Base-by-base conservation (phyloP, 2,888 invertebrate genomes). In the Ochropacha duplaris region DNA sequence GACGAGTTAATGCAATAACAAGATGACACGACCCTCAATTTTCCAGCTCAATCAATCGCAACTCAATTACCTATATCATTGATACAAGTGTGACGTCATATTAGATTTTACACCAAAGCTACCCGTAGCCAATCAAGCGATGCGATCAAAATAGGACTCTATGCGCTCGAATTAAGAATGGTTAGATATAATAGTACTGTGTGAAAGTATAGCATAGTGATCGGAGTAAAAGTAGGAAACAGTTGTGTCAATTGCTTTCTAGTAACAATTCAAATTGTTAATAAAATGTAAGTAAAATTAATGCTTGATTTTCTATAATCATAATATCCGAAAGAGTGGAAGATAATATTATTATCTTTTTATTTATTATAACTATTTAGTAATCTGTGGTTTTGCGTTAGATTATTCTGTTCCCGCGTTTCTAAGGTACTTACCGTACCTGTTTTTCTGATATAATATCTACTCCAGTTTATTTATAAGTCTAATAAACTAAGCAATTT, bases 201-300 rank as follows among this genome's bases (percentile, higher is more conserved):
- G 71, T 63, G 76, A 74, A 76, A 76, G 76, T 72, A 59, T 58
- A 60, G 56, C 54, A 28, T 28, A 57, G 16, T 49, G 22, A 5
- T 44, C 52, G 49, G 55, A 71, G 77, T 74, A 74, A 77, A 76
- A 78, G 75, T 71, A 66, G 72, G 69, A 72, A 70, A 60, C 49
- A 14, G 19, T 52, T 22, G 52, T 22, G 51, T 31, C 28, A 31
- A 31, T 22, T 52, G 16, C 8, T 22, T 52, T 52, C 52, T 8
- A 19, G 14, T 19, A n/a, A 44, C 44, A 44, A 44, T 44, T n/a
- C n/a, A 9, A 19, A 19, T 44, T 19, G 16, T 6, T 8, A 19
- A 9, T 44, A 19, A 19, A 44, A 44, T 44, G 44, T 44, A 44
- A 44, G 44, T 44, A 19, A 44, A 9, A 44, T 19, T 19, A 31